Percentiles rank a stretch among this genome's conserved stretches.
Conservation (phyloP, 2,888 invertebrate species). For the Quadroppia sp. region DNA sequence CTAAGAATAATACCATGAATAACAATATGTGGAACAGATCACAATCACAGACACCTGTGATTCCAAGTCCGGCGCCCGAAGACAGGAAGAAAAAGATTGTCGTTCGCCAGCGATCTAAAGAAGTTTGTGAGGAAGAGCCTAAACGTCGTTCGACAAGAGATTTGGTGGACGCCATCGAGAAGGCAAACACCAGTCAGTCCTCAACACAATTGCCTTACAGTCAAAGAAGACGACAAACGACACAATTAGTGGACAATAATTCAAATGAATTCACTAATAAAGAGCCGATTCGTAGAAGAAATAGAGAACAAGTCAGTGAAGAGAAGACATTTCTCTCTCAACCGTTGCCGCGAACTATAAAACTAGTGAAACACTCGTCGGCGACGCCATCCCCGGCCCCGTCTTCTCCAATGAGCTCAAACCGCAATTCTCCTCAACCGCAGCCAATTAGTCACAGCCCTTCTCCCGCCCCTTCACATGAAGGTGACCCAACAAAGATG, state of each 20-base stretch:
- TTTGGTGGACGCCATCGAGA: slow-evolving; percentile 31
- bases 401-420: slow-evolving; percentile 26
- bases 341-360: neutral
- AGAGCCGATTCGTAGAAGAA: slow-evolving; percentile 6
- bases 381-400: slow-evolving; percentile 26
- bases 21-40: slow-evolving; percentile 34
- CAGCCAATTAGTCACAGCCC: slow-evolving; percentile 25
- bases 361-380: slow-evolving; percentile 16
- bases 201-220: slow-evolving; percentile 11
- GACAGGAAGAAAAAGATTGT: slow-evolving; percentile 40
- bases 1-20: slow-evolving; percentile 18
- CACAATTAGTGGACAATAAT: slow-evolving; percentile 2
- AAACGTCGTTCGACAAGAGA: slow-evolving; percentile 39
- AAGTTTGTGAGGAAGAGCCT: neutral
- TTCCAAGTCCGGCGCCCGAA: slow-evolving; percentile 29
- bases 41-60: slow-evolving; percentile 5
- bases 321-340: neutral
- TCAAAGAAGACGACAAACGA: slow-evolving; percentile 35
- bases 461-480: neutral
- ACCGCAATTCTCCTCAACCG: slow-evolving; percentile 37
- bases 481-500: neutral
- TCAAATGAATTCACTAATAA: neutral
- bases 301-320: neutral
- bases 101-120: slow-evolving; percentile 27
- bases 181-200: slow-evolving; percentile 8